These are phyloP conservation scores for Smittia sp. DNA, from an alignment of 2,888 invertebrate genomes.

Conservation along the genomic window DNA sequence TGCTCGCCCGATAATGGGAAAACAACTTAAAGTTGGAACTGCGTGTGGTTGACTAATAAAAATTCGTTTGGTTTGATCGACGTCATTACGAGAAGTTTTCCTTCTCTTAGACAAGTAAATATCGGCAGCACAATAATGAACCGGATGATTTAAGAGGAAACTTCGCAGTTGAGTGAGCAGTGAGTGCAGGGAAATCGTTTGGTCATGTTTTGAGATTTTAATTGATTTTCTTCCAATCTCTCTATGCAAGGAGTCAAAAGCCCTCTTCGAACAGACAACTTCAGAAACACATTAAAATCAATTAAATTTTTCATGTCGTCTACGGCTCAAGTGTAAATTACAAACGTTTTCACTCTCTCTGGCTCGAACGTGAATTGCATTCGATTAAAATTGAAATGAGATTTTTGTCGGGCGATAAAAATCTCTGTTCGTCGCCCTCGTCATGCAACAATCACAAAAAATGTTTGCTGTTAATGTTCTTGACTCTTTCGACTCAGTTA, in stretches of 20 bases:
- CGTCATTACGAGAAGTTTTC: constrained; percentile 29
- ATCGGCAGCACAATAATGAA: constrained; percentile 8
- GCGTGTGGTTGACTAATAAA: constrained; percentile 39
- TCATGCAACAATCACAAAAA: neutral
- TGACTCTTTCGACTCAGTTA: constrained; percentile 38
- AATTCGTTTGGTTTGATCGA: constrained; percentile 21
- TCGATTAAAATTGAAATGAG: constrained; percentile 16
- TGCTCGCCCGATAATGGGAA: neutral
- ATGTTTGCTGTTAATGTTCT: constrained; percentile 28
- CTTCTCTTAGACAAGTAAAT: neutral
- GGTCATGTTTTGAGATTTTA: constrained; percentile 12
- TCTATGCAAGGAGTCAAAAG: neutral
- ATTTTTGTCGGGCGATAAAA: neutral
- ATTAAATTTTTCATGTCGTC: constrained; percentile 12
- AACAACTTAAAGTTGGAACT: constrained; percentile 18
- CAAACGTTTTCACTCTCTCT: neutral
- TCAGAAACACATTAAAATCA: constrained; percentile 33
- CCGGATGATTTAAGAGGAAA: constrained; percentile 31
- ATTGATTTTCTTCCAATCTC: constrained; percentile 15
- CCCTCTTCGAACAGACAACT: neutral
- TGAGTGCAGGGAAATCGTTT: neutral
- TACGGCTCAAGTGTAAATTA: constrained; percentile 35
- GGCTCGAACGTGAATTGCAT: constrained; percentile 1
- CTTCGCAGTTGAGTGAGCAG: neutral
- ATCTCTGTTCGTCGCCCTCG: neutral